A percentile compares a stretch with the other conserved stretches of the same genome.
These are phyloP conservation scores for Acleris emargana DNA, from an alignment of 2,888 invertebrate genomes.

Conservation along the genomic window DNA sequence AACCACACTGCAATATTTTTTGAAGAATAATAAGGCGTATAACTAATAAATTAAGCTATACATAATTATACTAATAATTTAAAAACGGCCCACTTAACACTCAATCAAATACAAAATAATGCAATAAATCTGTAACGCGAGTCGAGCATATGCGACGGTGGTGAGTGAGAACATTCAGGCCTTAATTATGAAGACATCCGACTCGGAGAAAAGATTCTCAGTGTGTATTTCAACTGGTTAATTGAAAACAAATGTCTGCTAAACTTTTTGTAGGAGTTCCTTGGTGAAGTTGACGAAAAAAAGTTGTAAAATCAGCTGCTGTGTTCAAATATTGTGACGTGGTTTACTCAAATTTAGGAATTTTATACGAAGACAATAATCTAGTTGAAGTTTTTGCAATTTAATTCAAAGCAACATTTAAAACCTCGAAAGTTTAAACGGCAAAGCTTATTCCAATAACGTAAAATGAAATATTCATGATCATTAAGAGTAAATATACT, in stretches of 20 bases:
- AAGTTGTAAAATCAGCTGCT: background rate
- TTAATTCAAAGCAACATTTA: too few species aligned
- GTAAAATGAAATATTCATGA: too few species aligned
- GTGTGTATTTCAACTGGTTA: slow-evolving; percentile 73
- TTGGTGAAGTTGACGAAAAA: slow-evolving; percentile 39
- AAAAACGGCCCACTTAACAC: slow-evolving; percentile 33
- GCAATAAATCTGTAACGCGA: slow-evolving; percentile 70
- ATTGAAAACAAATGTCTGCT: slow-evolving; percentile 77
- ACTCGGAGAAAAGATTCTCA: slow-evolving; percentile 59
- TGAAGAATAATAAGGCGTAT: slow-evolving; percentile 18
- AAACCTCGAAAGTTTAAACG: too few species aligned
- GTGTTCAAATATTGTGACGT: background rate
- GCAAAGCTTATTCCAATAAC: too few species aligned
- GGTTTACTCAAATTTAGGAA: background rate
- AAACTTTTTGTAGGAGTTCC: slow-evolving; percentile 43
- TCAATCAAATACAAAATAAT: slow-evolving; percentile 50
- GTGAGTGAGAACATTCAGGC: slow-evolving; percentile 61
- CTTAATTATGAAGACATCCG: slow-evolving; percentile 71
- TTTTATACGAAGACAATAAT: background rate
- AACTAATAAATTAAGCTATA: slow-evolving; percentile 23
- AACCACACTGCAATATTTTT: slow-evolving; percentile 1
- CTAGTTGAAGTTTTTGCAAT: background rate
- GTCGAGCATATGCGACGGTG: slow-evolving; percentile 58
- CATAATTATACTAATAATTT: slow-evolving; percentile 24
- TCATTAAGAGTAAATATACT: too few species aligned